These are phyloP conservation scores for Ciconia nigra DNA, from an alignment of 2,797 vertebrate species.

Conservation along the genomic window DNA sequence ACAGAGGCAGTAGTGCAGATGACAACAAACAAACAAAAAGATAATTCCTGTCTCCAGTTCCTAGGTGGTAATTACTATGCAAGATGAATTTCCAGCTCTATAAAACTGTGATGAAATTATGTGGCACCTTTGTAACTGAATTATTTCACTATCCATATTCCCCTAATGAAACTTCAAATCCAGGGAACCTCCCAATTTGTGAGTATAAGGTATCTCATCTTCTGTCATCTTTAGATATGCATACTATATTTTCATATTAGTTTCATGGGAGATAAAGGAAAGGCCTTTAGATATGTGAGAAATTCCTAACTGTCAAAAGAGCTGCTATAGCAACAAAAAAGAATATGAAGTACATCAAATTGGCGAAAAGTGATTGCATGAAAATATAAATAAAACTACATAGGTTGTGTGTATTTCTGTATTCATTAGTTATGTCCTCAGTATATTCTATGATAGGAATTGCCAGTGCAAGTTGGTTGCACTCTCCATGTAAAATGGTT, in stretches of 20 bases:
- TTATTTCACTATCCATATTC: neutral
- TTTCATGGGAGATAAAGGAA: neutral
- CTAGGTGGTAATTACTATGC: neutral
- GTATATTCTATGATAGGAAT: neutral
- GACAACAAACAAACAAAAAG: conserved; percentile 8
- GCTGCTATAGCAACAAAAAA: neutral
- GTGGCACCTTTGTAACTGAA: neutral
- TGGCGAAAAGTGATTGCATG: neutral
- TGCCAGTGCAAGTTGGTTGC: neutral
- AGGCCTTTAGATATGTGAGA: neutral
- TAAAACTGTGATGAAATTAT: neutral
- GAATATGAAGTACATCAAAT: neutral
- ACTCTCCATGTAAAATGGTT: neutral
- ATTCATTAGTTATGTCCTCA: neutral
- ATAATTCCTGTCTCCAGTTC: neutral
- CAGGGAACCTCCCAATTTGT: neutral
- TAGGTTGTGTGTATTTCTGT: neutral
- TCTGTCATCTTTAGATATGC: neutral
- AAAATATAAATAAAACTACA: neutral
- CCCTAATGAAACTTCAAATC: neutral
- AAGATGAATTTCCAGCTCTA: neutral
- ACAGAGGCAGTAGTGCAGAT: neutral
- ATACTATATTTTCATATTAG: neutral
- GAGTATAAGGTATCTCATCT: neutral
- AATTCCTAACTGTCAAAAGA: neutral